A percentile compares a stretch with the other conserved stretches of the same genome.
Conservation (phyloP, 2,113 vertebrate species). For the Calyptomena viridis region DNA sequence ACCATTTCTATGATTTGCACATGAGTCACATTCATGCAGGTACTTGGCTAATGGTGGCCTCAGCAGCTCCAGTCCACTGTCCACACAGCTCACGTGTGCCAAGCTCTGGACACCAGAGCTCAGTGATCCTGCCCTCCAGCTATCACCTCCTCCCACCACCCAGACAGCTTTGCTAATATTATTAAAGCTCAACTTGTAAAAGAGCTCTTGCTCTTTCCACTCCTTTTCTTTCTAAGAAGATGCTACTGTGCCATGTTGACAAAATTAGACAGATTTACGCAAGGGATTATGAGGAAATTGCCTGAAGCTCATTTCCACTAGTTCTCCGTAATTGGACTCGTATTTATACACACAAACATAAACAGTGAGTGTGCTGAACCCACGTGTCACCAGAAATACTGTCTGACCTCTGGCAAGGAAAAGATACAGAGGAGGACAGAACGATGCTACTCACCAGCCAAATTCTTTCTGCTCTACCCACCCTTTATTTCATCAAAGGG, state of each 20-base stretch:
- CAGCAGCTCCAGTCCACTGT: background rate
- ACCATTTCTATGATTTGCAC: background rate
- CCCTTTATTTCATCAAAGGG: conserved; percentile 17
- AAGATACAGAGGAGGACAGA: background rate
- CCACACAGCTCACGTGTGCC: fast-evolving
- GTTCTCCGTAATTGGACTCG: conserved; percentile 23
- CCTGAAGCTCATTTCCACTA: conserved; percentile 54
- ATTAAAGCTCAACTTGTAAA: background rate
- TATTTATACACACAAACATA: conserved; percentile 36
- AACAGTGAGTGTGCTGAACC: conserved; percentile 12
- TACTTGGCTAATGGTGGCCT: background rate
- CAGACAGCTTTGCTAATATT: background rate
- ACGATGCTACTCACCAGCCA: background rate
- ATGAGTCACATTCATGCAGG: background rate
- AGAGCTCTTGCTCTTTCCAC: background rate
- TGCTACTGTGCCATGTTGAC: conserved; percentile 24
- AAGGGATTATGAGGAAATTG: conserved; percentile 55
- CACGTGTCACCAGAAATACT: conserved; percentile 38
- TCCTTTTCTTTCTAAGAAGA: conserved; percentile 4
- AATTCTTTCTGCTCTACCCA: conserved; percentile 26
- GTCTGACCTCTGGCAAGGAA: conserved; percentile 48
- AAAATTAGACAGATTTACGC: conserved; percentile 51
- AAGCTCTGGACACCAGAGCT: background rate
- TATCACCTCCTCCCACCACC: background rate
- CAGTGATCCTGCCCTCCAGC: background rate